phyloP scores from a whole-genome alignment of 2,888 invertebrate genomes.

The Axea sp. region DNA sequence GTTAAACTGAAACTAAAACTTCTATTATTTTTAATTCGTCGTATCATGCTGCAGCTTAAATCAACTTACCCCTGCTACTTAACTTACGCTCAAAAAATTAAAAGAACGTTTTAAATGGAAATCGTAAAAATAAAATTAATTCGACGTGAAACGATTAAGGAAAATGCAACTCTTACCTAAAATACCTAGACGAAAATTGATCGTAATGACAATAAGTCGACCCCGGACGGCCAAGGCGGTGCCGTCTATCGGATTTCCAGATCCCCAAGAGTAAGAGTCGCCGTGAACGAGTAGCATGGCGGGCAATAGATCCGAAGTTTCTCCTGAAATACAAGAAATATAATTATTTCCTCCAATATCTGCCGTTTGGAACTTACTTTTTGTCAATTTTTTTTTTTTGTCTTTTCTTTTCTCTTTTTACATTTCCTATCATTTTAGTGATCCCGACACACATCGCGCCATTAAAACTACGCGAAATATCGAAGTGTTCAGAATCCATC shows the following conservation, averaged over 20 bases:
- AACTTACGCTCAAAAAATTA: no score
- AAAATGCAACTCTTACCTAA: constrained; percentile 86
- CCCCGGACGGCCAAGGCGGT: constrained; percentile 96
- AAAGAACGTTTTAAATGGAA: no score
- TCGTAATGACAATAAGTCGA: constrained; percentile 92
- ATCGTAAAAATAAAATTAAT: no score
- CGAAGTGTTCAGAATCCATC: constrained; percentile 39
- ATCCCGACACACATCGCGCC: constrained; percentile 7
- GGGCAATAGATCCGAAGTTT: constrained; percentile 83
- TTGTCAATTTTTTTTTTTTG: not conserved
- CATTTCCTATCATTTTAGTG: no score
- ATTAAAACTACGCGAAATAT: constrained; percentile 44
- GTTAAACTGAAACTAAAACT: no score
- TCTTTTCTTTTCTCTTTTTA: not conserved
- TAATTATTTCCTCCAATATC: constrained; percentile 43
- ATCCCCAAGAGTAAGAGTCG: constrained; percentile 97
- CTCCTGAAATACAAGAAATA: constrained; percentile 78
- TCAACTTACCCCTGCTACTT: no score
- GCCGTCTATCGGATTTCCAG: constrained; percentile 98
- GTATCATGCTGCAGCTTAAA: no score
- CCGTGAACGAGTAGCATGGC: constrained; percentile 95
- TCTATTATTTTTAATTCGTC: no score
- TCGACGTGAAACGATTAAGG: no score
- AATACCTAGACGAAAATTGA: constrained; percentile 94
- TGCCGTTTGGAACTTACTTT: constrained; percentile 1